Conservation (phyloP, 2,888 invertebrate species). For the Orthonevra nobilis region DNA sequence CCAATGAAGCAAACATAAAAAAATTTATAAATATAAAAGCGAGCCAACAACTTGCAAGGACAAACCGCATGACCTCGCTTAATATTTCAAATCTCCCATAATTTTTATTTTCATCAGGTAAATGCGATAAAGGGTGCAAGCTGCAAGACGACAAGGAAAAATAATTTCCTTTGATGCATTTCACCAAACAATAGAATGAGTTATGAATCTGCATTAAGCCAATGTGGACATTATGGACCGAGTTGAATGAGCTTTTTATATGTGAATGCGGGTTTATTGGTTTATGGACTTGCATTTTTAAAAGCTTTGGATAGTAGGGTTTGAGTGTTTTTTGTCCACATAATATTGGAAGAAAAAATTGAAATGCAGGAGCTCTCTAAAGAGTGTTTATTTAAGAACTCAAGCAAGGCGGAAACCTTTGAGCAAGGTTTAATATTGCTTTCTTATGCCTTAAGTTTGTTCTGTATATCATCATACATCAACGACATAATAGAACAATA, state of each 20-base stretch:
- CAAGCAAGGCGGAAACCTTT: no score
- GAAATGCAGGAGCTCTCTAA: no score
- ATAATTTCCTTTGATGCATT: slow-evolving; percentile 57
- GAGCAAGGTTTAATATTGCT: no score
- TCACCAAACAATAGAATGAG: slow-evolving; percentile 65
- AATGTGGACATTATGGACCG: slow-evolving; percentile 39
- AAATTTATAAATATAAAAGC: neutral
- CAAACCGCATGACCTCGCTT: slow-evolving; percentile 60
- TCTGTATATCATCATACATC: no score
- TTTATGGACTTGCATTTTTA: slow-evolving; percentile 35
- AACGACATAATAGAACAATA: no score
- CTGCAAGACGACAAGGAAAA: neutral
- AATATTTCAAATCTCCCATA: slow-evolving; percentile 56
- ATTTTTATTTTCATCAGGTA: slow-evolving; percentile 51
- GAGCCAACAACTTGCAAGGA: slow-evolving; percentile 23
- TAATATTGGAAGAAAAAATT: no score
- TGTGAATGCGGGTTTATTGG: slow-evolving; percentile 28
- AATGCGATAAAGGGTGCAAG: slow-evolving; percentile 38
- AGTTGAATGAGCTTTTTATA: slow-evolving; percentile 6
- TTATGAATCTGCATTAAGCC: slow-evolving; percentile 65
- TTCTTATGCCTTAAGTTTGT: no score
- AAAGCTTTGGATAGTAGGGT: neutral
- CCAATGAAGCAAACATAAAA: slow-evolving; percentile 41
- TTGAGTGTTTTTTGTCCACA: no score
- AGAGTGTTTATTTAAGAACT: no score